Evolutionary conservation across 2,113 vertebrate species (phyloP), one percentile per base, ranked within the genome.

Genomic region (Etheostoma cragini): DNA sequence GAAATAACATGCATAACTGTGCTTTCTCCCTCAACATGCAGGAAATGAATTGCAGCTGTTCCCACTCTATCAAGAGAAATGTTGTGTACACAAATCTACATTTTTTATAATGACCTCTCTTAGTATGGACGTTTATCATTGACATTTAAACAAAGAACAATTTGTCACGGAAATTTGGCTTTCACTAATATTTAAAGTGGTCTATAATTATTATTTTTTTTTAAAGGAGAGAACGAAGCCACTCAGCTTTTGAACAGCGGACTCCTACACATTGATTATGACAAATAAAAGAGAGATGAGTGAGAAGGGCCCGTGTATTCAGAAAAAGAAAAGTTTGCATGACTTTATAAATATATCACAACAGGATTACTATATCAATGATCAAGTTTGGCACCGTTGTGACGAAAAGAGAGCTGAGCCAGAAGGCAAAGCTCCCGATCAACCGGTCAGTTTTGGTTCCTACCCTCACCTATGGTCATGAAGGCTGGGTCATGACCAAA

Each of bases 91-190:
- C n/a, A 61, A 21, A 76, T 52, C 42, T 63, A 42, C 46, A 2
- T 19, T 12, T 47, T 33, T 38, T 21, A 62, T 38, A 4, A 46
- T 13, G 33, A 62, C 63, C 15, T 67, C 8, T 16, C 6, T 24
- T n/a, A 26, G 22, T 38, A 13, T 22, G 16, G 12, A 47, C 19
- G 62, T 53, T 53, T 6, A 35, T 26, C 33, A 58, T 14, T 46
- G 62, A 68, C 60, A 60, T 81, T 83, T 85, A 72, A 30, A 42
- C 49, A 14, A 72, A 68, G 49, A 5, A 30, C 35, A 72, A 70
- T 50, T 50, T 58, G 45, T 42, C 47, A 60, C n/a, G 21, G 24
- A 78, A 75, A 80, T 52, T 22, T 68, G 22, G 75, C 53, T 67
- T 52, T 58, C 3, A 38, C 17, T 13, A 52, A 63, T 42, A 45